A percentile compares a stretch with the other conserved stretches of the same genome.
These are phyloP conservation scores for Pocota personata DNA, from an alignment of 2,888 invertebrate genomes.

Conservation along the genomic window DNA sequence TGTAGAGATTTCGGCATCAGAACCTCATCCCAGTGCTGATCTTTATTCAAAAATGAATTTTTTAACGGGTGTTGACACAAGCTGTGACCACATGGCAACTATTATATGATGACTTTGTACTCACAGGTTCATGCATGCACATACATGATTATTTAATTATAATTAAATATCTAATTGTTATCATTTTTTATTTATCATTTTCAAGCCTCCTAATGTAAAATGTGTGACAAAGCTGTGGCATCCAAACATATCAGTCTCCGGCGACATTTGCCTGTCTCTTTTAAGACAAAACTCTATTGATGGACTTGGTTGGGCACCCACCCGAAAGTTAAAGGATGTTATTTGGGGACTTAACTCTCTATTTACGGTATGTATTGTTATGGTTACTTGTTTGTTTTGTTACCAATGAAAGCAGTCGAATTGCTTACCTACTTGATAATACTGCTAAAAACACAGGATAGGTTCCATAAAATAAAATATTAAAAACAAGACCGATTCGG, in stretches of 20 bases:
- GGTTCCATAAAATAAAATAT: too few relatives aligned
- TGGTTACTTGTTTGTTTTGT: background rate
- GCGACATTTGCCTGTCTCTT: constrained; percentile 95
- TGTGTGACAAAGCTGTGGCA: constrained; percentile 97
- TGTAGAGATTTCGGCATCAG: too few relatives aligned
- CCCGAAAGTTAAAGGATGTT: constrained; percentile 94
- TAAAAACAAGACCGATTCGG: background rate
- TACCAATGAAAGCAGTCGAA: too few relatives aligned
- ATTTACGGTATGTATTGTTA: constrained; percentile 90
- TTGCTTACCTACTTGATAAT: too few relatives aligned
- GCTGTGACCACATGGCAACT: too few relatives aligned
- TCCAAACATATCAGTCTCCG: constrained; percentile 96
- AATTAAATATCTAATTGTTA: background rate
- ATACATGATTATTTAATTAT: too few relatives aligned
- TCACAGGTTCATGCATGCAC: too few relatives aligned
- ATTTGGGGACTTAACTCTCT: constrained; percentile 96
- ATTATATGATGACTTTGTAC: too few relatives aligned
- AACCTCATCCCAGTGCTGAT: too few relatives aligned
- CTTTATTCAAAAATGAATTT: too few relatives aligned
- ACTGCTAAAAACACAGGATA: too few relatives aligned
- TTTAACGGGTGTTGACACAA: too few relatives aligned
- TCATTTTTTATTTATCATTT: constrained; percentile 74
- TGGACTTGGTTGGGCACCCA: constrained; percentile 97
- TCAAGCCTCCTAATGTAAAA: constrained; percentile 95
- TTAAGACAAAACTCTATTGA: constrained; percentile 95